phyloP scores from a whole-genome alignment of 2,888 invertebrate genomes.

The Drosophila heteroneura region DNA sequence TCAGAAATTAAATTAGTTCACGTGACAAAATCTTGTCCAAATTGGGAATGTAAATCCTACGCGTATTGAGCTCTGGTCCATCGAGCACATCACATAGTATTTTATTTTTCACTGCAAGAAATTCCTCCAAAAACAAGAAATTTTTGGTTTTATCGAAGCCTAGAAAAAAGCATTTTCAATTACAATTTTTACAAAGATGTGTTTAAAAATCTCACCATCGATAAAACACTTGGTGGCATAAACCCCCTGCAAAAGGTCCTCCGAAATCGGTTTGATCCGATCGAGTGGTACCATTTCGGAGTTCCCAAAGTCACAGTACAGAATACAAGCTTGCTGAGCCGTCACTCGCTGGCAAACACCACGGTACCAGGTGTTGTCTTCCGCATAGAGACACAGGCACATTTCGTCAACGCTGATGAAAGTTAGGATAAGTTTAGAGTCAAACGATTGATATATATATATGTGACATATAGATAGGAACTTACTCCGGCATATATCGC shows the following conservation, averaged over 20 bases:
- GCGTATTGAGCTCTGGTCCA: constrained; percentile 48
- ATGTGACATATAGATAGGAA: background rate
- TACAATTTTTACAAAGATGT: rapidly evolving
- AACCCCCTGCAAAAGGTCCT: constrained; percentile 3
- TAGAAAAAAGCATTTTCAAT: constrained; percentile 5
- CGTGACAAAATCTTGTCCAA: constrained; percentile 38
- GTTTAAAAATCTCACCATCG: constrained; percentile 34
- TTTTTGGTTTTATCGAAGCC: constrained; percentile 49
- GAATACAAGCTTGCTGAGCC: constrained; percentile 23
- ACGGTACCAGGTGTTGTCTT: constrained; percentile 64
- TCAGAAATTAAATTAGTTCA: background rate
- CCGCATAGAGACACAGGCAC: constrained; percentile 49
- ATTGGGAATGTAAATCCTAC: constrained; percentile 37
- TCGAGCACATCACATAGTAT: constrained; percentile 30
- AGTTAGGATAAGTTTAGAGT: background rate
- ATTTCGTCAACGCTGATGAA: constrained; percentile 53
- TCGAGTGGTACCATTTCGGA: constrained; percentile 29
- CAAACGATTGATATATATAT: background rate
- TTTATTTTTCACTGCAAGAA: background rate
- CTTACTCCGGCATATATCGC: constrained; percentile 54
- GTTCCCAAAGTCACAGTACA: constrained; percentile 64
- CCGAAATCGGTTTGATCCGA: constrained; percentile 47
- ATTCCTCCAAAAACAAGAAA: constrained; percentile 44
- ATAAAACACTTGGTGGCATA: constrained; percentile 60
- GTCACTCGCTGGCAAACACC: constrained; percentile 42